Conservation (phyloP, 2,888 invertebrate species). For the Merodon equestris region DNA sequence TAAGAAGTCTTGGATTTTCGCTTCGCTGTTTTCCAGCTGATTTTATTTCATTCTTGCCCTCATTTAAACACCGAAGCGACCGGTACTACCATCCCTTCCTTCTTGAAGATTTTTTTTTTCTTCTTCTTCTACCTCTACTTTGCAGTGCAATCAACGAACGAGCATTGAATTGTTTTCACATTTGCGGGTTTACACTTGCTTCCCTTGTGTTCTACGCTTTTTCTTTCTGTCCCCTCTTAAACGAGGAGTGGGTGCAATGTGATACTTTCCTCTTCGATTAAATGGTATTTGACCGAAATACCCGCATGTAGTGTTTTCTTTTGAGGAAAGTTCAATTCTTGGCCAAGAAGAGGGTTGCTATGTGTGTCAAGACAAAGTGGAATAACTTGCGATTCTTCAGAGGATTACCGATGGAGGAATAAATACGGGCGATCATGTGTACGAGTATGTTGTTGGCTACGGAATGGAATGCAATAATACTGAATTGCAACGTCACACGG, state of each 20-base stretch:
- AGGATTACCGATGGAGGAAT: no score
- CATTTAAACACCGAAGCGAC: not conserved
- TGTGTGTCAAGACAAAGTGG: slow-evolving; percentile 46
- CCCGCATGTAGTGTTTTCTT: slow-evolving; percentile 5
- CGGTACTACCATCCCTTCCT: not conserved
- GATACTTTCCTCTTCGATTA: slow-evolving; percentile 63
- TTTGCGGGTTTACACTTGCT: slow-evolving; percentile 55
- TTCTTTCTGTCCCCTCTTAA: no score
- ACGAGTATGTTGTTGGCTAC: no score
- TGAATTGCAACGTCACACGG: no score
- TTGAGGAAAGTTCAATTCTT: slow-evolving; percentile 51
- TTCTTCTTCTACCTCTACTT: no score
- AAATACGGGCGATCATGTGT: no score
- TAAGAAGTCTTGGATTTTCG: slow-evolving; percentile 52
- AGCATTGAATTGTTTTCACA: slow-evolving; percentile 60
- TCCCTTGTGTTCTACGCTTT: no score
- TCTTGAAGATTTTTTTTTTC: slow-evolving; percentile 18
- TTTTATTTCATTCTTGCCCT: slow-evolving; percentile 18
- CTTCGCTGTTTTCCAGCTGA: slow-evolving; percentile 8
- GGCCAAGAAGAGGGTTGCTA: slow-evolving; percentile 6
- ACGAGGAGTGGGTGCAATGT: slow-evolving; percentile 27
- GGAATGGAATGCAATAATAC: no score
- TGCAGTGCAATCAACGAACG: slow-evolving; percentile 64
- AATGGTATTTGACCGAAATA: slow-evolving; percentile 66
- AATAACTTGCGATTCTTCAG: slow-evolving; percentile 39